phyloP scores from a whole-genome alignment of 2,797 vertebrate species.

The Gobio occitaniae region DNA sequence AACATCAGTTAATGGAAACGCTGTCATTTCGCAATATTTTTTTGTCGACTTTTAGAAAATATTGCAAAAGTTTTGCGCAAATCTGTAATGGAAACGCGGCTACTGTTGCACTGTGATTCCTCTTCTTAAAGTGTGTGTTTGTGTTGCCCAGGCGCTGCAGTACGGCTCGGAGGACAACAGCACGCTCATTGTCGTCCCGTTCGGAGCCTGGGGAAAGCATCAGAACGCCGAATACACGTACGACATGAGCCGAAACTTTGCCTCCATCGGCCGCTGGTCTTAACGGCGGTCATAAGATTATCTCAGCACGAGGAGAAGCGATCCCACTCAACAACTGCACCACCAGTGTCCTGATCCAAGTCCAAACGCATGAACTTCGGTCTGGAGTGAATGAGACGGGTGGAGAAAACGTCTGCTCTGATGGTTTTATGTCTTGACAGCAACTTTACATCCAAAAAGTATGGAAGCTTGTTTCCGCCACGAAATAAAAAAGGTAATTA shows the following conservation, averaged over 20 bases:
- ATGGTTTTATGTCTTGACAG: not conserved
- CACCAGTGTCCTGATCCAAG: not conserved
- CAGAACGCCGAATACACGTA: slow-evolving; percentile 84
- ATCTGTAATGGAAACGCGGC: too few species aligned
- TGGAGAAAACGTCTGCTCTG: not conserved
- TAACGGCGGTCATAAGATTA: not conserved
- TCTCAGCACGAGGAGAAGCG: not conserved
- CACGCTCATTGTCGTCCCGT: slow-evolving; percentile 92
- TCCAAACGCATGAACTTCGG: not conserved
- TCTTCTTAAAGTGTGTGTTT: slow-evolving; percentile 10
- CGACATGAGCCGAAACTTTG: slow-evolving; percentile 94
- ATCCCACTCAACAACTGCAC: not conserved
- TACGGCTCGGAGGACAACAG: slow-evolving; percentile 96
- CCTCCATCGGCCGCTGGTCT: slow-evolving; percentile 94
- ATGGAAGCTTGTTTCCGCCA: not conserved
- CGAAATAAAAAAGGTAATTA: not conserved
- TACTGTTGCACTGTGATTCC: not conserved
- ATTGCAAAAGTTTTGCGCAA: too few species aligned
- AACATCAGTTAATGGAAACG: too few species aligned
- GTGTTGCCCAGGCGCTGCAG: slow-evolving; percentile 83
- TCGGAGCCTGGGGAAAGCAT: slow-evolving; percentile 96
- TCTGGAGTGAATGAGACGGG: not conserved
- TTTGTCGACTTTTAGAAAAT: too few species aligned
- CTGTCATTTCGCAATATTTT: too few species aligned
- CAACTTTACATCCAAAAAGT: not conserved